phyloP scores from a whole-genome alignment of 2,113 vertebrate genomes.

The Peucedramus taeniatus region DNA sequence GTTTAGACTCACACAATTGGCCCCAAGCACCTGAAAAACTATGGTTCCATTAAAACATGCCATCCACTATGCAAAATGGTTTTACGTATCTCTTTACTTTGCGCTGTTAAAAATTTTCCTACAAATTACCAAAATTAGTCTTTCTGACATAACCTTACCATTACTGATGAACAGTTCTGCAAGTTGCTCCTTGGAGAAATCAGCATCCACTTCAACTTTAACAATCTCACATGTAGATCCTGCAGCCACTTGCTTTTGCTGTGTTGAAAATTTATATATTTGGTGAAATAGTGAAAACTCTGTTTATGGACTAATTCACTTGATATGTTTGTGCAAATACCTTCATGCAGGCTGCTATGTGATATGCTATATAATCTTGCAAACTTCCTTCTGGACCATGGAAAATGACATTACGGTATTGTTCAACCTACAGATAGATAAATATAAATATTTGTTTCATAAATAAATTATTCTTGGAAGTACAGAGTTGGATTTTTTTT shows the following conservation, averaged over 20 bases:
- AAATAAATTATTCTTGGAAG: background rate
- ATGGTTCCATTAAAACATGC: background rate
- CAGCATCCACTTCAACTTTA: conserved; percentile 82
- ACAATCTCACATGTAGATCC: conserved; percentile 86
- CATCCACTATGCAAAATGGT: background rate
- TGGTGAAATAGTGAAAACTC: background rate
- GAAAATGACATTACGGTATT: conserved; percentile 91
- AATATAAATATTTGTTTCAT: background rate
- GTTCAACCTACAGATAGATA: conserved; percentile 82
- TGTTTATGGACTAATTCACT: background rate
- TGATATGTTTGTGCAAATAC: conserved; percentile 51
- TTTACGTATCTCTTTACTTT: background rate
- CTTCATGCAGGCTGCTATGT: conserved; percentile 87
- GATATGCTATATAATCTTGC: conserved; percentile 84
- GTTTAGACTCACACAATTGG: background rate
- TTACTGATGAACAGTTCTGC: conserved; percentile 86
- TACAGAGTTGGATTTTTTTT: background rate
- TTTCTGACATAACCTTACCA: conserved; percentile 72
- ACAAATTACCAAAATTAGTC: background rate
- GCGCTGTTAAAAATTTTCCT: background rate
- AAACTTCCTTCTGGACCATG: conserved; percentile 94
- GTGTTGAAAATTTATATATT: conserved; percentile 26
- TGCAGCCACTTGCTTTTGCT: conserved; percentile 85
- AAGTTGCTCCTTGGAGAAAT: conserved; percentile 89
- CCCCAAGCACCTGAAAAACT: background rate